Conservation (phyloP, 2,113 vertebrate species). For the Nothobranchius furzeri region DNA sequence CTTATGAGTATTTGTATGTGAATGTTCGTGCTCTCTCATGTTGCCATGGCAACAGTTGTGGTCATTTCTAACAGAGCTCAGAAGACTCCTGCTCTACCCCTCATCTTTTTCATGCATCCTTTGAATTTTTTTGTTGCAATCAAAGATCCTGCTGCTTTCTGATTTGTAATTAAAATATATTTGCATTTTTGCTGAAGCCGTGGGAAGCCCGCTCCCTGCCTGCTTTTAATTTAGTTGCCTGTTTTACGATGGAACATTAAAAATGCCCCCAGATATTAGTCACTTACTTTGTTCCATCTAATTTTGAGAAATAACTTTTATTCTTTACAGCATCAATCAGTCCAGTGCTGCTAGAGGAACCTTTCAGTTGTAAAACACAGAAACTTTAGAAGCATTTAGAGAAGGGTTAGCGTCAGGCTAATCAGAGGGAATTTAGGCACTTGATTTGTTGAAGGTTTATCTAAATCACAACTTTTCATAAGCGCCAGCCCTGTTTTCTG, state of each 20-base stretch:
- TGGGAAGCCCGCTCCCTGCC: background rate
- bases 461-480: too few species aligned
- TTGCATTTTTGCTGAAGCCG: background rate
- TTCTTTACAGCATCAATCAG: background rate
- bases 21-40: background rate
- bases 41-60: background rate
- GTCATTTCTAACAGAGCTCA: background rate
- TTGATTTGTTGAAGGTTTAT: too few species aligned
- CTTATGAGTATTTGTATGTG: background rate
- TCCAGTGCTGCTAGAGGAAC: background rate
- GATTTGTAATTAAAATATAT: slow-evolving; percentile 23
- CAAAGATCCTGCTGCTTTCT: background rate
- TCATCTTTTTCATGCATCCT: background rate
- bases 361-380: background rate
- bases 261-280: background rate
- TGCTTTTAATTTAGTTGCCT: too few species aligned
- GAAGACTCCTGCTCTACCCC: background rate
- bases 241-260: too few species aligned
- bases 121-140: background rate
- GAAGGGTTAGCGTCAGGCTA: too few species aligned
- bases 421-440: too few species aligned
- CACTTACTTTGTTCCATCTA: background rate
- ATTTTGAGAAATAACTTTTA: background rate
- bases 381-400: background rate
- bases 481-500: too few species aligned